A percentile compares a stretch with the other conserved stretches of the same genome.
These are phyloP conservation scores for Latheticus oryzae DNA, from an alignment of 2,888 invertebrate genomes.

Conservation along the genomic window DNA sequence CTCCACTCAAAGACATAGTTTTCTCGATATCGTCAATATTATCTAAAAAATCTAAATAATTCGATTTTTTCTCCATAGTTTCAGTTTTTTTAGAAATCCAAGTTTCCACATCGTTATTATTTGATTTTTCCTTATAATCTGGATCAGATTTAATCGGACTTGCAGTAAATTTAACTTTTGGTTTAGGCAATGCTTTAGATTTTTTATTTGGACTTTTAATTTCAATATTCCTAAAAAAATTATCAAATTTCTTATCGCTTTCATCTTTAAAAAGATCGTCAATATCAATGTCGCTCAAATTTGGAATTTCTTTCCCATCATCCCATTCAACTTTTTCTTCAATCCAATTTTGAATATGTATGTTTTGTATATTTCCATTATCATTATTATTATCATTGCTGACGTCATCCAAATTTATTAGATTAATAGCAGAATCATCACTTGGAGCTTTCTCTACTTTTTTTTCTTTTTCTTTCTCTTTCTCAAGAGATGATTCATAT, in stretches of 20 bases:
- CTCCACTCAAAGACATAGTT: constrained; percentile 34
- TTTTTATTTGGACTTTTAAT: constrained; percentile 33
- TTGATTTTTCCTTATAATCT: constrained; percentile 42
- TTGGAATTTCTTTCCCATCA: constrained; percentile 50
- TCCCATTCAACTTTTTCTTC: constrained; percentile 43
- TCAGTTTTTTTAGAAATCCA: constrained; percentile 55
- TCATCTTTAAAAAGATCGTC: constrained; percentile 53
- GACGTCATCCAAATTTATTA: constrained; percentile 36
- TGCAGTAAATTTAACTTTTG: constrained; percentile 43
- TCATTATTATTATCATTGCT: constrained; percentile 5
- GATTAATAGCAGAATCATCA: constrained; percentile 36
- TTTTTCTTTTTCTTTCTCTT: constrained; percentile 24
- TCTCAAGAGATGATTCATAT: constrained; percentile 42
- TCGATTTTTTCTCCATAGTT: constrained; percentile 46
- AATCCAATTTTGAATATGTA: constrained; percentile 50
- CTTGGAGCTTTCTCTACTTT: constrained; percentile 9
- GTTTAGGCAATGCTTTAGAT: constrained; percentile 25
- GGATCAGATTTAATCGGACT: constrained; percentile 46
- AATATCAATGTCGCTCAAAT: constrained; percentile 54
- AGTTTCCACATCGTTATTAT: constrained; percentile 53
- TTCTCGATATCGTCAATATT: constrained; percentile 54
- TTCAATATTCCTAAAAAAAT: constrained; percentile 44
- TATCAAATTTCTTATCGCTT: constrained; percentile 48
- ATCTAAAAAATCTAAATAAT: constrained; percentile 56
- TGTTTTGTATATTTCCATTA: constrained; percentile 33